Conservation (phyloP, 2,888 invertebrate genomes). For the Meteorus colon region DNA sequence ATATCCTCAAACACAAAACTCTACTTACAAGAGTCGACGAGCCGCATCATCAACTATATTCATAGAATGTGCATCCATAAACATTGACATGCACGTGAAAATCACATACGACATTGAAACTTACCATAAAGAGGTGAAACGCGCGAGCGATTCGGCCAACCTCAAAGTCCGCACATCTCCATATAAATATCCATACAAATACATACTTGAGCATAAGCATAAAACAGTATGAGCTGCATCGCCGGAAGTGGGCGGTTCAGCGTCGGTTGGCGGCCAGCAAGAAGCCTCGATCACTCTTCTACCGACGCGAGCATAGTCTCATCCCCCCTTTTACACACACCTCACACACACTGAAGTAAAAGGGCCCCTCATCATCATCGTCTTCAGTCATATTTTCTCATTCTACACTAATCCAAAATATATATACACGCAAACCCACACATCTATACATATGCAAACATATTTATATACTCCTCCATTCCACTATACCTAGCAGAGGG, state of each 20-base stretch:
- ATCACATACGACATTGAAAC: constrained; percentile 13
- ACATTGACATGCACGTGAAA: constrained; percentile 18
- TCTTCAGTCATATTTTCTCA: constrained; percentile 25
- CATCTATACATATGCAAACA: not conserved
- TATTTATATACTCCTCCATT: not conserved
- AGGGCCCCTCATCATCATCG: constrained; percentile 31
- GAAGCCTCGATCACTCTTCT: constrained; percentile 55
- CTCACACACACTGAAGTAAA: not conserved
- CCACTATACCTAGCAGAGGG: constrained; percentile 41
- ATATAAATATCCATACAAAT: constrained; percentile 20
- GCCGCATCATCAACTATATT: not conserved
- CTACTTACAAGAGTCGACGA: constrained; percentile 12
- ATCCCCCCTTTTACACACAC: constrained; percentile 1
- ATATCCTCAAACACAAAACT: not conserved
- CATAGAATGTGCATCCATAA: constrained; percentile 7
- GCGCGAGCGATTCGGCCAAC: constrained; percentile 5
- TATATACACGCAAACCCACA: not conserved
- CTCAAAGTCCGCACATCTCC: constrained; percentile 26
- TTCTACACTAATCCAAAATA: not conserved
- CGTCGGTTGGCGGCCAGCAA: constrained; percentile 52
- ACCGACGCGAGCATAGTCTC: constrained; percentile 47
- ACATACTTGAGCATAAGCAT: not conserved
- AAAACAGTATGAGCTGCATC: constrained; percentile 48
- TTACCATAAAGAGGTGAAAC: not conserved
- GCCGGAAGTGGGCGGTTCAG: constrained; percentile 71